Evolutionary conservation across 2,113 vertebrate species (phyloP), one percentile per base, ranked within the genome.

Genomic region (Odocoileus virginianus): DNA sequence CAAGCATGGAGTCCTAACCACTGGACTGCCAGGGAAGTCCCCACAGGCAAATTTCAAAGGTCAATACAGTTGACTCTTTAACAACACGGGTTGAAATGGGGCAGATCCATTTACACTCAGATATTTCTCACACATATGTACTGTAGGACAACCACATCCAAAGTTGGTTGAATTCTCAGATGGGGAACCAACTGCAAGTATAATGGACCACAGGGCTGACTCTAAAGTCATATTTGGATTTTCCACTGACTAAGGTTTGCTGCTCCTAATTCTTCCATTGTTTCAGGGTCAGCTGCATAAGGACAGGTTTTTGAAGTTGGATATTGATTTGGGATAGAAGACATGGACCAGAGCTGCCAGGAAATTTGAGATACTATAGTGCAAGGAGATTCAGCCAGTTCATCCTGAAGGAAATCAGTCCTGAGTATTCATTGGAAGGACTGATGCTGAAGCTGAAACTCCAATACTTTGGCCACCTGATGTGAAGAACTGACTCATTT

Each of bases 281-380:
- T 83, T 83, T 27, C 81, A 83, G 50, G 21, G 7, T 36, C n/a
- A 14, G 33, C 33, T 54, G 50, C 50, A n/a, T 82, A 54, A 54
- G 33, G 19, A n/a, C 79, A 85, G 55, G 43, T 27, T 40, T n/a
- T 47, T 40, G 23, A n/a, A 16, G 2, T 3, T 64, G 7, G 12
- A 14, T 47, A n/a, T 57, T 0, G 0, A 2, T 5, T 36, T 15
- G 9, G 1, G 23, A 1, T 23, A 5, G 5, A 30, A 4, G 33
- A 21, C n/a, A 23, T 6, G 50, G 3, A 13, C 11, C 16, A 0
- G 28, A 50, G 15, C 7, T 45, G 16, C 45, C 33, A 47, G 40
- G 11, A 50, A 33, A 61, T 4, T 58, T 40, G 15, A 19, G 17
- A 74, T 15, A 1, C 19, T 36, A 2, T 2, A 1, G 3, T 25